Evolutionary conservation across 2,888 invertebrate genomes (phyloP).

Genomic region (Notodonta dromedarius): DNA sequence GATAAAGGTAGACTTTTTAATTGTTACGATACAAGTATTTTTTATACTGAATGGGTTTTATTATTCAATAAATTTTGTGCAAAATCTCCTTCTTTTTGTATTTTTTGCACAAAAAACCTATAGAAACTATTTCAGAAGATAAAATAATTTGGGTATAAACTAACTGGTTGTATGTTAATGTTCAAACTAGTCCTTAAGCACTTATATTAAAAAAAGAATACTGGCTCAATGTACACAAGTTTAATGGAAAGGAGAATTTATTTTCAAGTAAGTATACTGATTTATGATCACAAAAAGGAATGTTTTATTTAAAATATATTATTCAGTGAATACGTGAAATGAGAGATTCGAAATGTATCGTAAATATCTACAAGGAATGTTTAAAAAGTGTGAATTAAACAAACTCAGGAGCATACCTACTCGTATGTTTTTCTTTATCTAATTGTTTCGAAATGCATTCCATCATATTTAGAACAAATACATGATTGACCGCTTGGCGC

Average conservation of each 20-base stretch:
- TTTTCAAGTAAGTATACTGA: slow-evolving; percentile 5
- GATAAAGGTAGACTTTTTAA: no score
- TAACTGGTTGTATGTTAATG: slow-evolving; percentile 29
- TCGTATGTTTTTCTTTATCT: no score
- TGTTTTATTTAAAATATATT: slow-evolving; percentile 8
- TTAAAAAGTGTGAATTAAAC: slow-evolving; percentile 7
- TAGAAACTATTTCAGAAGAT: background rate
- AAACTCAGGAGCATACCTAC: background rate
- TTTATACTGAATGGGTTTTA: no score
- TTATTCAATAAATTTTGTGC: no score
- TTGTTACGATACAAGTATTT: no score
- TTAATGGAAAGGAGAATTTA: background rate
- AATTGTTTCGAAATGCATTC: no score
- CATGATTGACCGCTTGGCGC: no score
- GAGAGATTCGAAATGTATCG: background rate
- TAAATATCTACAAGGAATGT: slow-evolving; percentile 7
- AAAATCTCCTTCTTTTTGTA: no score
- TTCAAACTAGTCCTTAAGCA: background rate
- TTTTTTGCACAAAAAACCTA: background rate
- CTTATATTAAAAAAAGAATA: slow-evolving; percentile 9
- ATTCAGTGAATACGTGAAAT: background rate
- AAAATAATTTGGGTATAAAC: slow-evolving; percentile 4
- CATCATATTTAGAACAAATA: no score
- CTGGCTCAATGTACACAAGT: slow-evolving; percentile 14
- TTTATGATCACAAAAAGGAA: slow-evolving; percentile 29